Evolutionary conservation across 1,140 invertebrate species (phyloP), one percentile per base, ranked within the genome.

Genomic region (Rhopalosiphum padi): DNA sequence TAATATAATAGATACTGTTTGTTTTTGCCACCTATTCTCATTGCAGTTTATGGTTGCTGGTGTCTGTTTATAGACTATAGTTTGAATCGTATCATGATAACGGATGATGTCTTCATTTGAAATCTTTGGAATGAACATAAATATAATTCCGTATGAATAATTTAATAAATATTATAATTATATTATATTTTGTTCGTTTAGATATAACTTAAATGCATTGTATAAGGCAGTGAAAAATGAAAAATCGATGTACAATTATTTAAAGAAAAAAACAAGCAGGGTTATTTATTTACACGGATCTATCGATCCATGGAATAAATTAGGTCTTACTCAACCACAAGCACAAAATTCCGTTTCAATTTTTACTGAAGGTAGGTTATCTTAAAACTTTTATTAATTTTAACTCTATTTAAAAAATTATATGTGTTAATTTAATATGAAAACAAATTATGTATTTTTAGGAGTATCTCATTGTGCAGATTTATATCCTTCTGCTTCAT

Each of bases 221-320:
- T 94, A 96, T 41, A 94, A 95, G 8, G 97, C 96, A 41, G 96
- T 97, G 7, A 94, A 96, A 2, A 96, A 96, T 94, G 98, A 97
- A 0, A 98, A 99, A 95, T 96, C 95, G 82, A 95, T 97, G 51
- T 99, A 98, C 95, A 98, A 98, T 7, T 98, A 96, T 23, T 95
- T 97, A 3, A 96, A 97, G 90, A 96, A 98, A 30, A 95, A 97
- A 83, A 97, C 97, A 0, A 96, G 96, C 6, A 97, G 97, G 94
- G 97, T 98, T 37, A 97, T 98, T 4, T 98, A 97, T 95, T 97
- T 98, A 77, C 98, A 99, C 95, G 98, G 98, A 89, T 97, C 97
- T 4, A 97, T 98, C 89, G 98, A 99, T 96, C 98, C 98, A 6
- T 99, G 98, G 98, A 98, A 99, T 96, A 97, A 97, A 6, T 95